A percentile compares a stretch with the other conserved stretches of the same genome.
Evolutionary conservation across 2,113 vertebrate species (phyloP).

Genomic region (Rana temporaria): DNA sequence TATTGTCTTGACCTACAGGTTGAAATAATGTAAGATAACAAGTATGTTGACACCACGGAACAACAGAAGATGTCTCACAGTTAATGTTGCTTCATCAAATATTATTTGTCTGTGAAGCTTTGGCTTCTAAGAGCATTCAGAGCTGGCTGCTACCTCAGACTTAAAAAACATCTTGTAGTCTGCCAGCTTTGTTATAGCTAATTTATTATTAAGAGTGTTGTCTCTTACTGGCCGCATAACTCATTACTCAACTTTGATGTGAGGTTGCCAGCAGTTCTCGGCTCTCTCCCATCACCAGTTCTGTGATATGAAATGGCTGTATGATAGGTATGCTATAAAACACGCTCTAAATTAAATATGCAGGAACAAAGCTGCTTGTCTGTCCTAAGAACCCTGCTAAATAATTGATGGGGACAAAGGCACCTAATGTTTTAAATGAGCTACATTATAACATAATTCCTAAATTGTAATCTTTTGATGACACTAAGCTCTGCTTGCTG

Average conservation of each 20-base stretch:
- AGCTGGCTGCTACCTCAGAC: constrained; percentile 13
- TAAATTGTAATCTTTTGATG: constrained; percentile 14
- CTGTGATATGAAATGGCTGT: constrained; percentile 9
- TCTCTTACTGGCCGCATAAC: constrained; percentile 47
- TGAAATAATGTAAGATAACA: constrained; percentile 20
- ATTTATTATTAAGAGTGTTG: constrained; percentile 51
- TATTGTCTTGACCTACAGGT: neutral
- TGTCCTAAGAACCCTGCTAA: constrained; percentile 28
- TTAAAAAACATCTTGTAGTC: constrained; percentile 29
- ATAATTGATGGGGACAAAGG: constrained; percentile 42
- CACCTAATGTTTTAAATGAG: constrained; percentile 42
- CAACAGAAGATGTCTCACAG: constrained; percentile 2
- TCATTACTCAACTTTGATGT: constrained; percentile 39
- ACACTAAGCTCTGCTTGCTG: constrained; percentile 7
- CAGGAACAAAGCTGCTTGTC: constrained; percentile 11
- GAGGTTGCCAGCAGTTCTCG: neutral
- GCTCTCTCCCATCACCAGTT: neutral
- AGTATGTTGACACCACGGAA: constrained; percentile 12
- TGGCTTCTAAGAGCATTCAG: constrained; percentile 3
- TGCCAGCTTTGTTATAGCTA: constrained; percentile 40
- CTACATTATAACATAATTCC: constrained; percentile 15
- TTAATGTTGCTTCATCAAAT: neutral
- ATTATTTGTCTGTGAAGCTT: constrained; percentile 9
- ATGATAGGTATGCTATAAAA: constrained; percentile 39
- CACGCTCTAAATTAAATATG: constrained; percentile 32